Percentiles rank a stretch among this genome's conserved stretches.
Conservation (phyloP, 2,888 invertebrate species). For the Chrysotoxum bicinctum region DNA sequence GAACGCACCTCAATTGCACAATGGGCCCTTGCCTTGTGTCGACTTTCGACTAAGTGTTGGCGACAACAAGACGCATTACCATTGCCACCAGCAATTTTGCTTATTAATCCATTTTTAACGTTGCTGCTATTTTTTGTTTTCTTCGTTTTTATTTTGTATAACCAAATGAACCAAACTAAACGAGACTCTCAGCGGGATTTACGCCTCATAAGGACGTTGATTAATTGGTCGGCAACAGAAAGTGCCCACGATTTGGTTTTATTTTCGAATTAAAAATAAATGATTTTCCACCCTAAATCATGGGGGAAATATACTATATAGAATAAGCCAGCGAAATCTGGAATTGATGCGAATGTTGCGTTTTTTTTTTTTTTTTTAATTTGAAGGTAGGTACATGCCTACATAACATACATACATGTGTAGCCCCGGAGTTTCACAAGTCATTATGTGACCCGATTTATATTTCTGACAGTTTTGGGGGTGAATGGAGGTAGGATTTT, state of each 20-base stretch:
- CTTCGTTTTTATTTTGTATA: background rate
- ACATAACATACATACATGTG: background rate
- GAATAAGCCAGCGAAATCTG: conserved; percentile 20
- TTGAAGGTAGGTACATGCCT: background rate
- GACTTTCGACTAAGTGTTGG: conserved; percentile 46
- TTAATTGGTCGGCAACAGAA: conserved; percentile 57
- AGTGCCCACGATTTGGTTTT: conserved; percentile 40
- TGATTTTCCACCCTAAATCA: conserved; percentile 28
- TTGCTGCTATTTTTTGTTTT: background rate
- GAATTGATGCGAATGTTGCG: conserved; percentile 65
- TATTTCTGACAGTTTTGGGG: conserved; percentile 42
- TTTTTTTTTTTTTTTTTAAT: conserved; percentile 15
- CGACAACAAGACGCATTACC: conserved; percentile 69
- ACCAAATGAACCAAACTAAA: conserved; percentile 47
- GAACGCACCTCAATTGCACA: conserved; percentile 51
- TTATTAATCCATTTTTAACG: conserved; percentile 53
- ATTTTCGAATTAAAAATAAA: conserved; percentile 49
- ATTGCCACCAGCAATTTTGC: conserved; percentile 48
- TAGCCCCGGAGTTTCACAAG: conserved; percentile 22
- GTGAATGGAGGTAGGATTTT: conserved; percentile 34
- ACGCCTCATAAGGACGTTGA: conserved; percentile 72
- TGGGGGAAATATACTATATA: background rate
- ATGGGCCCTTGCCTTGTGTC: conserved; percentile 7
- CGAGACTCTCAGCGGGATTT: conserved; percentile 70
- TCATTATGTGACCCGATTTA: conserved; percentile 61